A percentile compares a stretch with the other conserved stretches of the same genome.
Conservation (phyloP, 2,113 vertebrate species). For the Rhinopithecus roxellana region DNA sequence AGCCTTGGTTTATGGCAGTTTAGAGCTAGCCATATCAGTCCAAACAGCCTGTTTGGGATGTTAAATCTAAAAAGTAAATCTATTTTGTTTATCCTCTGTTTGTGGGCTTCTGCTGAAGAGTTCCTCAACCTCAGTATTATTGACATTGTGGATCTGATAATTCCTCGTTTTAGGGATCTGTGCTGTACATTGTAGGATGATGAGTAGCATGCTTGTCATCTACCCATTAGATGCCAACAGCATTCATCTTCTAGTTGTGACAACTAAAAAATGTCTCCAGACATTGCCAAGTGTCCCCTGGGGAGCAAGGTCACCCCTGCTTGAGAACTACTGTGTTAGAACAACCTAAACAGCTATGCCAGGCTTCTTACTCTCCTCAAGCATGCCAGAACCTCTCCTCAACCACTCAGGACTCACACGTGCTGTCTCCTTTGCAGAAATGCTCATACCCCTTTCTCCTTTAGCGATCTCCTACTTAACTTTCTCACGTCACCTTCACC, state of each 20-base stretch:
- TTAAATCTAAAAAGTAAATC: background rate
- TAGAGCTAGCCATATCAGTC: background rate
- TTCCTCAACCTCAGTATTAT: no score
- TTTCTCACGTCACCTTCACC: background rate
- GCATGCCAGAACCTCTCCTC: background rate
- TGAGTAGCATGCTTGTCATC: background rate
- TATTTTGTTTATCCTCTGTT: background rate
- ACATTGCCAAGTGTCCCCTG: background rate
- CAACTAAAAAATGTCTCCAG: background rate
- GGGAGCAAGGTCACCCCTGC: background rate
- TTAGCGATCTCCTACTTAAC: background rate
- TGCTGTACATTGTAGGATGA: background rate
- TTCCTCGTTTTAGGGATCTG: background rate
- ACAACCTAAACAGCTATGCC: background rate
- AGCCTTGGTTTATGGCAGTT: background rate
- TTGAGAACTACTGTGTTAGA: background rate
- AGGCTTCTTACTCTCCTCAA: background rate
- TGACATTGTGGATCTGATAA: background rate
- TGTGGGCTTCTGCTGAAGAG: background rate
- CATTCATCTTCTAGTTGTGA: background rate
- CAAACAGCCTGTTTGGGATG: no score
- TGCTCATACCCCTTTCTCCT: fast-evolving
- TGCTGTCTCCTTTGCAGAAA: background rate
- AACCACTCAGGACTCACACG: fast-evolving
- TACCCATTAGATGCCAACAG: background rate